Base-by-base conservation (phyloP, 2,888 invertebrate species). In the Melinopterus prodromus region DNA sequence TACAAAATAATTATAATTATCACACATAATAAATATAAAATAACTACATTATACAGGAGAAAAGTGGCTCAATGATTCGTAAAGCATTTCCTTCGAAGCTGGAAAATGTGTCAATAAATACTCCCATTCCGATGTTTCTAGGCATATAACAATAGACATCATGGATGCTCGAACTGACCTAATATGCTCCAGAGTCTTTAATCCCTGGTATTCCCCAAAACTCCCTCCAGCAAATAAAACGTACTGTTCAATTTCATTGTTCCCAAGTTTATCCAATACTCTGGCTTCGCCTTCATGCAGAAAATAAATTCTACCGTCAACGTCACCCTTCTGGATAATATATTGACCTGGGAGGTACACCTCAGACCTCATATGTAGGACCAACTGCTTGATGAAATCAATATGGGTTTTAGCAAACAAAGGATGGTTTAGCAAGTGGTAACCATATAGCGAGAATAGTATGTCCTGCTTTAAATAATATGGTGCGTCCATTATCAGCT, bases 321-420 rank as follows among this genome's bases (percentile, higher is more conserved):
- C 90, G 82, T 91, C 91, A 0, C 91, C 91, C n/a, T 90, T 88
- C 82, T 91, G 91, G n/a, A 91, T 91, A n/a, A 91, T 90, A 74
- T 91, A 91, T 84, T 91, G 91, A 6, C 90, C 90, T 0, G 91
- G 91, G 80, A 91, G 91, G 84, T 90, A 91, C 0, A 91, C 90
- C 71, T 90, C 90, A 79, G 91, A 90, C 26, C 88, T 89, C 87
- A 91, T 87, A 89, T 90, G 90, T 88, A 90, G 90, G 0, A 87
- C 87, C 6, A 91, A 82, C 90, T 91, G 91, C 79, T 90, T 85
- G 80, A 88, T 88, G 78, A 91, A 91, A 79, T 91, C 90, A 15
- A 89, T 89, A 53, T 90, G 89, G 0, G 91, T 89, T 79, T 88
- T 90, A 70, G 86, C 87, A 83, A 91, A 91, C 87, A 91, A 90